phyloP scores from a whole-genome alignment of 2,888 invertebrate genomes.

The Drosophila melanocephala region DNA sequence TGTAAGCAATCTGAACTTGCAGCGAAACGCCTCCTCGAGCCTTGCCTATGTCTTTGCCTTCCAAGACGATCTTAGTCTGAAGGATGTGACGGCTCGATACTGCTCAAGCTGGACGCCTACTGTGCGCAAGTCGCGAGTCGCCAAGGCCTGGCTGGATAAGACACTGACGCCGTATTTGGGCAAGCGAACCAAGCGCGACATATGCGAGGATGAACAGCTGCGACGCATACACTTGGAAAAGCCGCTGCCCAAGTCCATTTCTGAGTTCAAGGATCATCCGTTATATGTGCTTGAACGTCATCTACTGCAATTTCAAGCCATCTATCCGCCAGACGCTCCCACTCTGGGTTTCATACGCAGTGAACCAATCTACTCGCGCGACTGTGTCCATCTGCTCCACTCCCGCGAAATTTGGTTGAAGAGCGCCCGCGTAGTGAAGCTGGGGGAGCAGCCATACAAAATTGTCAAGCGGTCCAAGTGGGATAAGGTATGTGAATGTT shows the following conservation, averaged over 20 bases:
- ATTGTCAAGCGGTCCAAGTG: constrained; percentile 96
- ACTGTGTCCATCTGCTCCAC: constrained; percentile 93
- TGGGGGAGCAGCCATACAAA: constrained; percentile 96
- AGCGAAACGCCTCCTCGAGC: constrained; percentile 91
- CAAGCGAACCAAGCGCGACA: constrained; percentile 87
- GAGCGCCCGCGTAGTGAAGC: constrained; percentile 94
- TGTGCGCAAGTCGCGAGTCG: constrained; percentile 92
- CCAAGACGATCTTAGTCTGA: constrained; percentile 92
- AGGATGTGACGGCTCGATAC: constrained; percentile 96
- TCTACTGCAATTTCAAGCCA: constrained; percentile 96
- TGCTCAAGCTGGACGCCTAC: constrained; percentile 93
- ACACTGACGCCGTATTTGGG: constrained; percentile 87
- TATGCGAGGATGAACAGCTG: constrained; percentile 91
- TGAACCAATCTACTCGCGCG: constrained; percentile 95
- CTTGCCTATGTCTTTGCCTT: constrained; percentile 94
- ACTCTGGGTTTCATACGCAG: constrained; percentile 93
- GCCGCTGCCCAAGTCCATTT: constrained; percentile 93
- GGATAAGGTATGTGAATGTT: constrained; percentile 88
- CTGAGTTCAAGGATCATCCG: constrained; percentile 97
- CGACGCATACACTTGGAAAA: constrained; percentile 91
- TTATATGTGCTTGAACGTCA: constrained; percentile 95
- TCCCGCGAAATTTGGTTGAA: constrained; percentile 98
- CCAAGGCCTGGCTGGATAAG: constrained; percentile 92
- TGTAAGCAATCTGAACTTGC: constrained; percentile 33
- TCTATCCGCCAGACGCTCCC: constrained; percentile 95